Base-by-base conservation (phyloP, 2,888 invertebrate species). In the Graphium colonna region DNA sequence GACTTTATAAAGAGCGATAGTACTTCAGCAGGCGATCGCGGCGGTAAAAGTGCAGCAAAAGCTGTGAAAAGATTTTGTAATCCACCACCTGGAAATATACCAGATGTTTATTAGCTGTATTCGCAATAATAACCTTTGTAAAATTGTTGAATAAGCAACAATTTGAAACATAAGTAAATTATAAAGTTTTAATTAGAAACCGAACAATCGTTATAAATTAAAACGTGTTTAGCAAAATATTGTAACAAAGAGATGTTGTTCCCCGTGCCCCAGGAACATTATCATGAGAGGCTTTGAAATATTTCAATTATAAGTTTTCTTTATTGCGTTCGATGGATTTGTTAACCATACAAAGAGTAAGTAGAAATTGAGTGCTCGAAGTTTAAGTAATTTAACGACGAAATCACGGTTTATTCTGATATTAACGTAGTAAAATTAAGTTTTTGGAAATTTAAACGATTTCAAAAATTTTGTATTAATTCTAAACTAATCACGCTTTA, bases 301-400 rank as follows among this genome's bases (percentile, higher is more conserved):
- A 18, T 46, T 50, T 52, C 41, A 52, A 33, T 52, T 52, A 52
- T 38, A 51, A 45, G 4, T 40, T 31, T 13, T 39, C 45, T 21
- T 31, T 33, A 40, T 12, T 43, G 40, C 31, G 18, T 33, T 45
- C 17, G 51, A 52, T 41, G 38, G 18, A 46, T 52, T 28, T 28
- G 31, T 45, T 40, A 45, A 40, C 40, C 28, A 7, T 26, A 28
- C 40, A 40, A 45, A 45, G 36, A 21, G 18, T 46, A 46, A 8
- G 33, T 33, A 36, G 12, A 36, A 36, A 46, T 36, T 36, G 21
- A 33, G 16, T 16, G 31, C n/a, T 44, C 44, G 15, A 18, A 16
- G 33, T 33, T 33, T 33, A 10, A 33, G 8, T 33, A 10, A 33
- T 33, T 9, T 33, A 7, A 26, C 26, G 26, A 26, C 7, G 26